These are phyloP conservation scores for Nannospalax galili DNA, from an alignment of 2,113 vertebrate genomes.

Conservation along the genomic window DNA sequence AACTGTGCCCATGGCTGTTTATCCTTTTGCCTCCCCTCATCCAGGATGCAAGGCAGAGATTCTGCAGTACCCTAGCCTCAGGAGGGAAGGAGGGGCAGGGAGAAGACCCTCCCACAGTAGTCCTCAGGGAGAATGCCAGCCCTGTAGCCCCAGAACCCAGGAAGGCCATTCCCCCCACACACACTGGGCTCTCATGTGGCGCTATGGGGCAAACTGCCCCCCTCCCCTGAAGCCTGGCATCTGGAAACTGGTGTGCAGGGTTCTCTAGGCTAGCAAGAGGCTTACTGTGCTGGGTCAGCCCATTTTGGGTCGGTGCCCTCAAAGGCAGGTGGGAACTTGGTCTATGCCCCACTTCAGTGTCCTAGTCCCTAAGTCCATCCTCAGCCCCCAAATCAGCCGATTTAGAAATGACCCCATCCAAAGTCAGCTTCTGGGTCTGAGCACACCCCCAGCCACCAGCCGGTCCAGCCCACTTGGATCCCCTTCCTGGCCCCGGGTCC, in stretches of 20 bases:
- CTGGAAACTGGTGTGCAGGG: too few species aligned
- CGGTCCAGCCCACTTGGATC: background rate
- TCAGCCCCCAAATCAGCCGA: background rate
- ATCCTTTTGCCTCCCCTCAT: background rate
- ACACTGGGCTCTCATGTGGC: background rate
- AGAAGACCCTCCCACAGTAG: background rate
- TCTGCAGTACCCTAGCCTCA: fast-evolving
- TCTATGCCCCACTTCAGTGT: background rate
- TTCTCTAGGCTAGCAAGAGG: background rate
- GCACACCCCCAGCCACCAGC: background rate
- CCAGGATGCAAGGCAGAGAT: background rate
- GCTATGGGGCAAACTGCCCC: background rate
- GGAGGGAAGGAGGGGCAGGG: too few species aligned
- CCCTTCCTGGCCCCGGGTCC: too few species aligned
- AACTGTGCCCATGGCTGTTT: fast-evolving
- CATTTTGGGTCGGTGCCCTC: background rate
- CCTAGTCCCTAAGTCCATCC: background rate
- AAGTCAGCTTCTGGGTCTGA: background rate
- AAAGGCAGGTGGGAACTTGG: background rate
- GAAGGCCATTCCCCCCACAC: background rate
- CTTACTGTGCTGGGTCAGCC: background rate
- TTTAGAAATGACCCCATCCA: background rate
- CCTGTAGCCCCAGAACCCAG: background rate
- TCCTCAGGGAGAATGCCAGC: background rate
- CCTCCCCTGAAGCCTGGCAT: background rate